phyloP scores from a whole-genome alignment of 30 jellyfish, hydroid and myxozoan species.

The Aurelia sp. region DNA sequence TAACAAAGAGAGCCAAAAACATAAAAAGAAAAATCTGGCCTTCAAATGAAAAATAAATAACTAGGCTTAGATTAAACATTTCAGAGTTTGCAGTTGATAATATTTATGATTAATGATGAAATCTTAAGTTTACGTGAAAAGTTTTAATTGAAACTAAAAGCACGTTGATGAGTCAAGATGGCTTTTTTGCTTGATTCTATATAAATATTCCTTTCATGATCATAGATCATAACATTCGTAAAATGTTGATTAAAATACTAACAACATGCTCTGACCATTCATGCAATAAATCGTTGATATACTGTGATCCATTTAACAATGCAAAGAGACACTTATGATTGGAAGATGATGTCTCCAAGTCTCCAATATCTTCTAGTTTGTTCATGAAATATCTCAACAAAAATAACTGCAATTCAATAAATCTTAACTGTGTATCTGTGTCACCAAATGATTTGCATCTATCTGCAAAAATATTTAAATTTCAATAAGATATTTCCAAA shows the following conservation, averaged over 20 bases:
- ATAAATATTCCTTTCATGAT: too few species aligned
- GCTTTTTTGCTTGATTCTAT: too few species aligned
- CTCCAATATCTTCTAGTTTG: constrained; percentile 56
- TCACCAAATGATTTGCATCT: constrained; percentile 58
- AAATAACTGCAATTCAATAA: constrained; percentile 43
- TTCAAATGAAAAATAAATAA: neutral
- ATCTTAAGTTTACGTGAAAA: too few species aligned
- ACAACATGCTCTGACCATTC: constrained; percentile 89
- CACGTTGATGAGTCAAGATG: too few species aligned
- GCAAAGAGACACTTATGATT: constrained; percentile 48
- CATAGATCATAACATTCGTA: neutral
- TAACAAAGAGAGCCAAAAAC: too few species aligned
- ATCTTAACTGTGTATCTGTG: constrained; percentile 59
- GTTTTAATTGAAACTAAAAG: too few species aligned
- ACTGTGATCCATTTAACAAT: constrained; percentile 77
- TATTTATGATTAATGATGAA: too few species aligned
- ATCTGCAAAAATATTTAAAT: constrained; percentile 29
- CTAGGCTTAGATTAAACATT: neutral
- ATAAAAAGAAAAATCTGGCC: too few species aligned
- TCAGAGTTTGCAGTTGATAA: too few species aligned
- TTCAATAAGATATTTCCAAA: too few species aligned
- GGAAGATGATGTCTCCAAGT: constrained; percentile 49
- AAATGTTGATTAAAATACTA: constrained; percentile 10
- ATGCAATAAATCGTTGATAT: constrained; percentile 43
- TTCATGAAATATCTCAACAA: constrained; percentile 33